Evolutionary conservation across 2,113 vertebrate species (phyloP).

Genomic region (Labeo catla): DNA sequence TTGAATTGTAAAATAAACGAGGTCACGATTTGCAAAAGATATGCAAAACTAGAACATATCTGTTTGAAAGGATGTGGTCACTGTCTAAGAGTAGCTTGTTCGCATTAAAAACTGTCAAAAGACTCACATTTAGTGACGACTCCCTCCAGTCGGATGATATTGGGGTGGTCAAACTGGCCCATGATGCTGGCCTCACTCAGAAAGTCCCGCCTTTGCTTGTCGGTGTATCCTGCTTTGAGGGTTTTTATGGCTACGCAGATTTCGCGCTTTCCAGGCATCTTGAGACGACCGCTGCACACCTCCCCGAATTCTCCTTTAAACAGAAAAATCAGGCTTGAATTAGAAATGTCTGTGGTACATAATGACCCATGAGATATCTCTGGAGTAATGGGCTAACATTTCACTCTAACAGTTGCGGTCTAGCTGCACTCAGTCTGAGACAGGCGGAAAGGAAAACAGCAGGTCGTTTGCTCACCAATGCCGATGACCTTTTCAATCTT

Average conservation of each 20-base stretch:
- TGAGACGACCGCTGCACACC: slow-evolving; percentile 77
- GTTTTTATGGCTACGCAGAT: slow-evolving; percentile 80
- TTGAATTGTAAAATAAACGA: slow-evolving; percentile 8
- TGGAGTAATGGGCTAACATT: slow-evolving; percentile 20
- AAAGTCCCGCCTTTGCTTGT: slow-evolving; percentile 79
- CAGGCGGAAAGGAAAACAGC: slow-evolving; percentile 58
- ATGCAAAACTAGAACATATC: slow-evolving; percentile 32
- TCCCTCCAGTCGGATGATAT: slow-evolving; percentile 80
- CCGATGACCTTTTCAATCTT: slow-evolving; percentile 99
- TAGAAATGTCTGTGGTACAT: slow-evolving; percentile 24
- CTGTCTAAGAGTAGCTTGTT: background rate
- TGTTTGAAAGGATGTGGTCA: background rate
- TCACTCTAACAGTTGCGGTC: slow-evolving; percentile 19
- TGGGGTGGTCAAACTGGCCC: slow-evolving; percentile 80
- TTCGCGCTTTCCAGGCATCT: slow-evolving; percentile 76
- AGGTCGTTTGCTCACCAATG: slow-evolving; percentile 85
- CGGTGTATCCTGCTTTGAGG: slow-evolving; percentile 76
- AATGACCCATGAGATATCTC: slow-evolving; percentile 14
- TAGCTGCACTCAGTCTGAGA: slow-evolving; percentile 4
- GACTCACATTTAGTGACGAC: slow-evolving; percentile 79
- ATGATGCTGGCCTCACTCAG: slow-evolving; percentile 79
- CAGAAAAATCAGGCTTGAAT: background rate
- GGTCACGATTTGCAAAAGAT: slow-evolving; percentile 1
- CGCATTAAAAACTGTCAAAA: background rate
- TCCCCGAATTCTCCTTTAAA: slow-evolving; percentile 76